Percentiles rank a stretch among this genome's conserved stretches.
Conservation (phyloP, 30 jellyfish, hydroid and myxozoan genomes). For the Calvadosia cruxmelitensis region DNA sequence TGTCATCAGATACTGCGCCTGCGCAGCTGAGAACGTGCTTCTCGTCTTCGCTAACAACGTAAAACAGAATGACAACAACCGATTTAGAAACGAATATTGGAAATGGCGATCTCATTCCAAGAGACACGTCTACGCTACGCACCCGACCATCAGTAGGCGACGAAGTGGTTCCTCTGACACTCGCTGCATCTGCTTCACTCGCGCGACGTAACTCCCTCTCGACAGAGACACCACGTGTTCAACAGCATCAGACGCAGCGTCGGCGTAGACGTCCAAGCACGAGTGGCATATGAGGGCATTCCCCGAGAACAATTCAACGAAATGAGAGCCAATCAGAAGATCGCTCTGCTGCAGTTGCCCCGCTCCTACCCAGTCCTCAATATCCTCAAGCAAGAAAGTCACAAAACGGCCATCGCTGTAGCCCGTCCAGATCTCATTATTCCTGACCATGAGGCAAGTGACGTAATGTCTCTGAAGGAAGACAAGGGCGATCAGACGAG, state of each 20-base stretch:
- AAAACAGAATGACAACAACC: background rate
- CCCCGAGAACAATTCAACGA: no score
- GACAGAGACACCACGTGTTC: no score
- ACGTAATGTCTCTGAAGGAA: no score
- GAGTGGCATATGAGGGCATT: no score
- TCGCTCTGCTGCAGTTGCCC: background rate
- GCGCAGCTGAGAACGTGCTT: slow-evolving; percentile 69
- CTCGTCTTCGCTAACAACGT: slow-evolving; percentile 38
- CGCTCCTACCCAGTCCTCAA: background rate
- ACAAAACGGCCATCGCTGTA: slow-evolving; percentile 91
- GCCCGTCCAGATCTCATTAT: slow-evolving; percentile 79
- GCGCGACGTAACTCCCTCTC: no score
- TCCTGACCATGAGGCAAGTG: slow-evolving; percentile 49
- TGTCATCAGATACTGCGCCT: slow-evolving; percentile 69
- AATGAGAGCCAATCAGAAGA: no score
- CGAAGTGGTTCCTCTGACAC: slow-evolving; percentile 69
- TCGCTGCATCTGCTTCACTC: slow-evolving; percentile 83
- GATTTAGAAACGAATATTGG: no score
- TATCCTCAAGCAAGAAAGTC: slow-evolving; percentile 34
- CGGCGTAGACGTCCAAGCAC: no score
- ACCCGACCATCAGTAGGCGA: slow-evolving; percentile 49
- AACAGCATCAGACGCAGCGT: no score
- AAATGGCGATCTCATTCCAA: no score
- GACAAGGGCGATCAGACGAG: no score
- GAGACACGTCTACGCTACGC: no score